Percentiles rank a stretch among this genome's conserved stretches.
Conservation (phyloP, 2,113 vertebrate genomes). For the Heterochromis multidens region DNA sequence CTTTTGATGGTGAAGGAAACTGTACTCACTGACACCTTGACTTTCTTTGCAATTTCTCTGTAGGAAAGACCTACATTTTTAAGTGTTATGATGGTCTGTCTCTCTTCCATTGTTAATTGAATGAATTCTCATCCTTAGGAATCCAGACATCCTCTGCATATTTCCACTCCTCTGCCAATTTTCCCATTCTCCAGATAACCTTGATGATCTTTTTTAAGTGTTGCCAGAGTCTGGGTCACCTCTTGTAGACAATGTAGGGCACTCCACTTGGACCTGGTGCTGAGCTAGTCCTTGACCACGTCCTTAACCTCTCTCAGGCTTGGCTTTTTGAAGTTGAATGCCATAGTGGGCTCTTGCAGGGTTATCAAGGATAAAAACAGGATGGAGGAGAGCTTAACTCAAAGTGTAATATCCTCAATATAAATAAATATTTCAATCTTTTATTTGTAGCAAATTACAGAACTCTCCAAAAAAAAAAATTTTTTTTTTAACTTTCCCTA, state of each 20-base stretch:
- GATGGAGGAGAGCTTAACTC: background rate
- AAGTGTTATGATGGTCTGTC: too few species aligned
- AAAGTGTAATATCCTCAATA: background rate
- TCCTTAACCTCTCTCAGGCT: background rate
- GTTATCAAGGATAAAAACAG: background rate
- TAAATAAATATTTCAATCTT: background rate
- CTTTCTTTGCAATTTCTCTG: too few species aligned
- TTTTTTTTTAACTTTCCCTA: rapidly evolving
- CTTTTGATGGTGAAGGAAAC: too few species aligned
- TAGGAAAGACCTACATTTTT: too few species aligned
- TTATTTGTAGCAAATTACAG: background rate
- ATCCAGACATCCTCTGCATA: background rate
- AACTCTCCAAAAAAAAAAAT: background rate
- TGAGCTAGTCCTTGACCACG: background rate
- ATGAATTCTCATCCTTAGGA: too few species aligned
- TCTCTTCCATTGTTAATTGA: too few species aligned
- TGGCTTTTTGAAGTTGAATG: background rate
- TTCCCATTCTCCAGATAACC: background rate
- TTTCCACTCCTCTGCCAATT: background rate
- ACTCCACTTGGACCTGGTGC: background rate
- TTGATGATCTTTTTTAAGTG: too few species aligned
- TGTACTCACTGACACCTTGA: too few species aligned
- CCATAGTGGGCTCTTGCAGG: background rate
- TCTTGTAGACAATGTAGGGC: background rate
- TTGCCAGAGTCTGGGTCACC: background rate